Conservation (phyloP, 2,797 vertebrate genomes). For the Neopelma chrysocephalum region DNA sequence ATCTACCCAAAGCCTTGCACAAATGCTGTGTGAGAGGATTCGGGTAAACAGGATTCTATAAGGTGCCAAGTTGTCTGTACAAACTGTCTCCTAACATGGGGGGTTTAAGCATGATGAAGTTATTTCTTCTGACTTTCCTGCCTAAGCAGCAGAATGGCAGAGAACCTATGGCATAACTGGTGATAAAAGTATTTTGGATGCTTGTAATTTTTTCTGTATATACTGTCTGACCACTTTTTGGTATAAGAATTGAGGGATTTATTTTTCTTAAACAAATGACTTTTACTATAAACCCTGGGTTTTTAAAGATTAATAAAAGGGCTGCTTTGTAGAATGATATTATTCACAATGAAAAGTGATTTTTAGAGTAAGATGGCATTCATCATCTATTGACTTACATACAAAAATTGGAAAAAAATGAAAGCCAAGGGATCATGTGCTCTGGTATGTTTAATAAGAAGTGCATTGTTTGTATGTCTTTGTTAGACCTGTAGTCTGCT, state of each 20-base stretch:
- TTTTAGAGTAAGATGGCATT: not conserved
- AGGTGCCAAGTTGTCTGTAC: not conserved
- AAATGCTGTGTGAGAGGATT: not conserved
- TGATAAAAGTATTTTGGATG: not conserved
- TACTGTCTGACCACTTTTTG: not conserved
- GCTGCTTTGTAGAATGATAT: not conserved
- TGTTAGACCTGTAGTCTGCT: not conserved
- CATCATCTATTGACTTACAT: not conserved
- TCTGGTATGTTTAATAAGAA: not conserved
- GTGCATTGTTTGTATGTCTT: not conserved
- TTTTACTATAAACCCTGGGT: not conserved
- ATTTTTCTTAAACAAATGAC: not conserved
- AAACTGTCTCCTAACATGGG: not conserved
- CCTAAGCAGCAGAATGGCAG: not conserved
- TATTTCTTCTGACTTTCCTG: not conserved
- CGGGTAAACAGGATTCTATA: not conserved
- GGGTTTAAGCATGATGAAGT: not conserved
- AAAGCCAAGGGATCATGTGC: rapidly evolving
- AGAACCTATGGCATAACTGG: not conserved
- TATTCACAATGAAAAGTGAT: not conserved
- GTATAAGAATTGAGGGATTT: not conserved
- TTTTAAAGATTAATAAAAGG: not conserved
- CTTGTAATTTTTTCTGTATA: not conserved
- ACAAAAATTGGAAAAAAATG: not conserved
- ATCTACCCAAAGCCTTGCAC: not conserved